A percentile compares a stretch with the other conserved stretches of the same genome.
phyloP scores from a whole-genome alignment of 2,113 vertebrate genomes.

The Uria lomvia region DNA sequence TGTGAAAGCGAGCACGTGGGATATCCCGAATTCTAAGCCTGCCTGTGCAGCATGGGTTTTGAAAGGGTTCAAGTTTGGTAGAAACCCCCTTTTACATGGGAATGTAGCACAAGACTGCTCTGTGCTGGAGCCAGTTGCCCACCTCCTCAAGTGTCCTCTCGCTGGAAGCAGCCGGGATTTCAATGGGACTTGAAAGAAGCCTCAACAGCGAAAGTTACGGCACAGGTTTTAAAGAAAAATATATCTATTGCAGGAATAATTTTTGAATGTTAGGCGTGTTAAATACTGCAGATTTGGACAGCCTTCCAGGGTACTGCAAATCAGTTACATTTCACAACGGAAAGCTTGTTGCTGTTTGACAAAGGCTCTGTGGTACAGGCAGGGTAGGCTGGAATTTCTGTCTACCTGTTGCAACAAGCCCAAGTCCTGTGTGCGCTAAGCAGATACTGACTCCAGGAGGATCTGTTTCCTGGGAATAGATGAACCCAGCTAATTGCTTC shows the following conservation, averaged over 20 bases:
- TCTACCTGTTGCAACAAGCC: neutral
- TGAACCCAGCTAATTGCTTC: neutral
- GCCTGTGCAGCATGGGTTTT: neutral
- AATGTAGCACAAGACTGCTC: neutral
- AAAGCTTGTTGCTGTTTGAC: neutral
- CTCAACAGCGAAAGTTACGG: neutral
- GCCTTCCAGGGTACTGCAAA: neutral
- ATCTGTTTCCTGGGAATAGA: neutral
- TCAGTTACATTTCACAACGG: neutral
- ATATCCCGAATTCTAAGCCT: neutral
- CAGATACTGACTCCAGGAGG: neutral
- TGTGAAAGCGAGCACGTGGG: neutral
- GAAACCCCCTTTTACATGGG: neutral
- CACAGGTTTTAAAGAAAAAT: neutral
- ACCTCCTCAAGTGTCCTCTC: neutral
- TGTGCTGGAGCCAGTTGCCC: rapidly evolving
- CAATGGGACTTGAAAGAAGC: neutral
- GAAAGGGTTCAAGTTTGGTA: neutral
- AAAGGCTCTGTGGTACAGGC: neutral
- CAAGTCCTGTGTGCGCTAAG: neutral
- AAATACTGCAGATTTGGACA: neutral
- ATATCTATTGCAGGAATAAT: neutral
- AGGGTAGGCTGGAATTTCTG: neutral
- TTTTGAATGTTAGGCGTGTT: neutral
- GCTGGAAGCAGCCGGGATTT: neutral